Conservation (phyloP, 2,797 vertebrate genomes). For the Epinephelus coioides region DNA sequence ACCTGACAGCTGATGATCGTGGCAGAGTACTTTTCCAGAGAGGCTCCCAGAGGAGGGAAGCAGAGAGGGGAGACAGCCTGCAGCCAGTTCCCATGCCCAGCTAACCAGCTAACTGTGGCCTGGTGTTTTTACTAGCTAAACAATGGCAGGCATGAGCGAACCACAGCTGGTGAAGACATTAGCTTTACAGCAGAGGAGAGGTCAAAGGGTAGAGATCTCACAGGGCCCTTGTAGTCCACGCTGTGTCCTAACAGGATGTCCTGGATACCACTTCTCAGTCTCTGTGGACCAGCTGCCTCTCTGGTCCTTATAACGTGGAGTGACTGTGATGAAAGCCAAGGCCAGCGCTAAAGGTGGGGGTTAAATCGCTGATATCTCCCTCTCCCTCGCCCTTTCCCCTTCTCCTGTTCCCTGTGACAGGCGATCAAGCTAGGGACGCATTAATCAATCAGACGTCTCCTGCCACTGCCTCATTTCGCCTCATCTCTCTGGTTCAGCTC, state of each 20-base stretch:
- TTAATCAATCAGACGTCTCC: constrained; percentile 66
- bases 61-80: constrained; percentile 52
- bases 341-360: constrained; percentile 37
- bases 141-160: constrained; percentile 44
- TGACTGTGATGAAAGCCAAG: constrained; percentile 32
- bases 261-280: constrained; percentile 39
- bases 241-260: constrained; percentile 53
- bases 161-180: constrained; percentile 67
- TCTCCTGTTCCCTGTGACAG: neutral
- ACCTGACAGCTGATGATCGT: constrained; percentile 10
- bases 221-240: constrained; percentile 35
- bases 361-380: constrained; percentile 34
- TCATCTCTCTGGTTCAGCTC: constrained; percentile 46
- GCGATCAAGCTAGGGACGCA: constrained; percentile 47
- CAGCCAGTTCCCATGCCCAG: constrained; percentile 69
- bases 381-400: neutral
- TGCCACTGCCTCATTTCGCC: constrained; percentile 37
- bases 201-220: constrained; percentile 61
- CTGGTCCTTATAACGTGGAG: constrained; percentile 21
- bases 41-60: constrained; percentile 51
- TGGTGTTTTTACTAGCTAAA: constrained; percentile 46
- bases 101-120: constrained; percentile 53
- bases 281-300: constrained; percentile 4
- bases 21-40: constrained; percentile 58
- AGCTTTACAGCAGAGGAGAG: constrained; percentile 54